Evolutionary conservation across 2,797 vertebrate genomes (phyloP).

Genomic region (Arnoldichthys spilopterus): DNA sequence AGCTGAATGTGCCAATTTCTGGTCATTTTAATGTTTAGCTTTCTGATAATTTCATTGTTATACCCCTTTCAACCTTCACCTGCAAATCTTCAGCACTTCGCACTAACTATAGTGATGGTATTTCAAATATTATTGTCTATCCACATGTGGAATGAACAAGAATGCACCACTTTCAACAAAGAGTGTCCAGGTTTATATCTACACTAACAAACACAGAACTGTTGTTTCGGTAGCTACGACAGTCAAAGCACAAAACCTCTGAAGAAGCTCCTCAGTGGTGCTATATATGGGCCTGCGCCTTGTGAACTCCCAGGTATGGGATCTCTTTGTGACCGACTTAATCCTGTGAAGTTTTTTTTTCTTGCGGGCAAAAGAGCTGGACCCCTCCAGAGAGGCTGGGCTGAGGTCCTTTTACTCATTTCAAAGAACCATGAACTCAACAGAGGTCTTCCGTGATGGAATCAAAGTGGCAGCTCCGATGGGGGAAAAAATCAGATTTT

Average conservation of each 20-base stretch:
- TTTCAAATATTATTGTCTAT: constrained; percentile 14
- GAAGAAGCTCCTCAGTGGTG: constrained; percentile 6
- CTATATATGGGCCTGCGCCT: constrained; percentile 21
- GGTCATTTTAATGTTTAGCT: not conserved
- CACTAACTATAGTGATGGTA: not conserved
- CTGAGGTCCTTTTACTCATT: constrained; percentile 93
- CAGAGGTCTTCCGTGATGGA: constrained; percentile 93
- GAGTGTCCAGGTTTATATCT: constrained; percentile 14
- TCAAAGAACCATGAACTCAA: constrained; percentile 96
- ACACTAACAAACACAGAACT: constrained; percentile 19
- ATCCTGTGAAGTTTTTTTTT: constrained; percentile 64
- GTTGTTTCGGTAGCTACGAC: constrained; percentile 6
- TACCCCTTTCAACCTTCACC: not conserved
- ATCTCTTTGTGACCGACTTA: constrained; percentile 77
- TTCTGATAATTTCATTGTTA: not conserved
- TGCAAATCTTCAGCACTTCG: constrained; percentile 4
- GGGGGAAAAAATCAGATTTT: constrained; percentile 80
- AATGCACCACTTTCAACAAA: constrained; percentile 7
- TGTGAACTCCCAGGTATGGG: constrained; percentile 55
- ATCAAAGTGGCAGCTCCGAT: constrained; percentile 96
- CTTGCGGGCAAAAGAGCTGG: constrained; percentile 30
- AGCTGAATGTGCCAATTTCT: too few relatives aligned
- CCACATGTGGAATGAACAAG: not conserved
- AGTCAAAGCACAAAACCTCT: constrained; percentile 14
- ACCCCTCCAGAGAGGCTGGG: constrained; percentile 74